phyloP scores from a whole-genome alignment of 2,113 vertebrate species.

The Sardina pilchardus region DNA sequence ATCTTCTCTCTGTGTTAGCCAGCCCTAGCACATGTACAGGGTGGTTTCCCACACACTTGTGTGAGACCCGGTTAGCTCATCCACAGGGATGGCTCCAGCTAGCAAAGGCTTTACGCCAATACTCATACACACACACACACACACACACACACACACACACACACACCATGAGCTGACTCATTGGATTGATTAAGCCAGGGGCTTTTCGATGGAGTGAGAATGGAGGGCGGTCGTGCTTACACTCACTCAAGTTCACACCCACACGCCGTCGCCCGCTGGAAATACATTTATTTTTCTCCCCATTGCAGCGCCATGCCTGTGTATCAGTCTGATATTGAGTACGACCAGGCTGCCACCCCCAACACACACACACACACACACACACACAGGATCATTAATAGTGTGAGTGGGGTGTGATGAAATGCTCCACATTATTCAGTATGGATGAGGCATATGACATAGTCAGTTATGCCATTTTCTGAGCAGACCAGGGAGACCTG shows the following conservation, averaged over 20 bases:
- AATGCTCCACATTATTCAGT: not conserved
- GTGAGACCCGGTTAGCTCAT: not conserved
- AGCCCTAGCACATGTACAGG: not conserved
- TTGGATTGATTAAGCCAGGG: conserved; percentile 8
- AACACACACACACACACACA: not conserved
- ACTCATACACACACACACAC: not conserved
- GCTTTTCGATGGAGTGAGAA: conserved; percentile 12
- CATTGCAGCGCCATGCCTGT: not conserved
- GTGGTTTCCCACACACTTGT: not conserved
- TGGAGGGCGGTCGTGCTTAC: not conserved
- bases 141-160: not conserved
- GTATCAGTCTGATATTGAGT: not conserved
- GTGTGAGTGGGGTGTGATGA: not conserved
- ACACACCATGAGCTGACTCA: conserved; percentile 3
- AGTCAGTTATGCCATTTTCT: not conserved
- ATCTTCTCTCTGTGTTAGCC: not conserved
- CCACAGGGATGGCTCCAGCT: not conserved
- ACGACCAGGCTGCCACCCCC: not conserved
- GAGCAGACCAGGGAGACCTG: not conserved
- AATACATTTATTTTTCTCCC: not conserved
- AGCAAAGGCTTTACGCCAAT: not conserved
- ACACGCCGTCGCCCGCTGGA: not conserved
- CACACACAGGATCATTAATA: not conserved
- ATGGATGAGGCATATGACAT: not conserved
- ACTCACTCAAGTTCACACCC: not conserved